These are phyloP conservation scores for Acronicta alni DNA, from an alignment of 2,888 invertebrate genomes.

Conservation along the genomic window DNA sequence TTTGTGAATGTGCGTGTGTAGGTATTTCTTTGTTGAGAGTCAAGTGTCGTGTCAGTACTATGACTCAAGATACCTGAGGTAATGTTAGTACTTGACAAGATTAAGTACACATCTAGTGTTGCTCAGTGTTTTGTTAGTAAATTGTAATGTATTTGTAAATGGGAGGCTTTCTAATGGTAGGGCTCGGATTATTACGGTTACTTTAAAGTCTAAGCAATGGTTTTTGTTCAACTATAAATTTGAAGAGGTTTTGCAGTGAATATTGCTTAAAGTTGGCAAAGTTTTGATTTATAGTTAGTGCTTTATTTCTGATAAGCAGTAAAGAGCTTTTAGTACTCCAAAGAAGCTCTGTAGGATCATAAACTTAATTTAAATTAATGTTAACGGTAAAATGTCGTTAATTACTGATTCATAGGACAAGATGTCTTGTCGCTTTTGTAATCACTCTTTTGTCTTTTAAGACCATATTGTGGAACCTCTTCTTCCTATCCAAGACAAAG, in stretches of 20 bases:
- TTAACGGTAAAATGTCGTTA: too few relatives aligned
- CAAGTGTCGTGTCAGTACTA: constrained; percentile 16
- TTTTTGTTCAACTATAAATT: constrained; percentile 3
- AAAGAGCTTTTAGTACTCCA: too few relatives aligned
- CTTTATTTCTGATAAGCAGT: background rate
- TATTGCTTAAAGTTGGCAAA: background rate
- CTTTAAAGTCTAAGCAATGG: constrained; percentile 4
- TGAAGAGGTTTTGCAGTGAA: background rate
- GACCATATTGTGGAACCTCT: background rate
- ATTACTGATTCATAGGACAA: too few relatives aligned
- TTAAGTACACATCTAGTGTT: constrained; percentile 44
- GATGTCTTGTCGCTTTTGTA: too few relatives aligned
- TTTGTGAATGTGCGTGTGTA: constrained; percentile 2
- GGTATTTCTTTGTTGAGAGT: constrained; percentile 6
- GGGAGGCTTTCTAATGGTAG: constrained; percentile 34
- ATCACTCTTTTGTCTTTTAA: background rate
- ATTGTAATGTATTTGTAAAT: constrained; percentile 45
- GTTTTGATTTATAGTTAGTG: background rate
- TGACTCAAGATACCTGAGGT: constrained; percentile 40
- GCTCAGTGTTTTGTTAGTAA: constrained; percentile 48
- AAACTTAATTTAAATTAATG: too few relatives aligned
- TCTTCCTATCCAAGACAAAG: background rate
- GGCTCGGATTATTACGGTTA: constrained; percentile 5
- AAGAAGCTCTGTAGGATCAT: too few relatives aligned
- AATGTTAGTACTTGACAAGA: constrained; percentile 52